Base-by-base conservation (phyloP, 2,888 invertebrate species). In the Bellardia pandia region DNA sequence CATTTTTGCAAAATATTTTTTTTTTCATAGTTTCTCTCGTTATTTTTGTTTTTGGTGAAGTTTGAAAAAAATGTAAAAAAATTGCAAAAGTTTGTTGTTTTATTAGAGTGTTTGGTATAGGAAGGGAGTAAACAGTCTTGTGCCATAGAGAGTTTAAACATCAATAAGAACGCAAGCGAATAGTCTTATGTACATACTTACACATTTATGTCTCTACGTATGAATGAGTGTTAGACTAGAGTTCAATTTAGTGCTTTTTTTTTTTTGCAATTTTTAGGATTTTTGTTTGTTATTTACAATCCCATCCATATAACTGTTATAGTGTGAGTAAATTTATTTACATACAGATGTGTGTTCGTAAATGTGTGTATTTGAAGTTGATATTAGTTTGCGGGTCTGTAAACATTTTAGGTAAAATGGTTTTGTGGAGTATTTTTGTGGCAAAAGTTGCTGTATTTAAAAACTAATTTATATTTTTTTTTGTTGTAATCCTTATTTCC, bases 401-500 rank as follows among this genome's bases (percentile, higher is more conserved):
- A n/a, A 53, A 56, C 7, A 68, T 85, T 80, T 85, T 53, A 58
- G 69, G 11, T 78, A 37, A 76, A 69, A 75, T 75, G 16, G 9
- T 76, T 45, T 45, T 74, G 76, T 77, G n/a, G 51, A 72, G 68
- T 77, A 58, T 48, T 58, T 77, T 84, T 84, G 77, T 81, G 77
- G 80, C 76, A 66, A 77, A 75, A 79, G 56, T 85, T 76, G 53
- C 68, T 80, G 76, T 80, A 80, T 86, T 80, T 86, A 86, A 86
- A 84, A 84, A 84, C 77, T 74, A 86, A 86, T 81, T 87, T 87
- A 64, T 77, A 45, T 76, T 40, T 60, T 33, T 56, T 76, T 40
- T 51, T 42, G 0, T 7, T 64, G 13, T 42, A 37, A 1, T 72
- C 13, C 13, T 3, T 51, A 62, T 53, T 72, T 72, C 58, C 30